A percentile compares a stretch with the other conserved stretches of the same genome.
Evolutionary conservation across 2,113 vertebrate species (phyloP).

Genomic region (Taurulus bubalis): DNA sequence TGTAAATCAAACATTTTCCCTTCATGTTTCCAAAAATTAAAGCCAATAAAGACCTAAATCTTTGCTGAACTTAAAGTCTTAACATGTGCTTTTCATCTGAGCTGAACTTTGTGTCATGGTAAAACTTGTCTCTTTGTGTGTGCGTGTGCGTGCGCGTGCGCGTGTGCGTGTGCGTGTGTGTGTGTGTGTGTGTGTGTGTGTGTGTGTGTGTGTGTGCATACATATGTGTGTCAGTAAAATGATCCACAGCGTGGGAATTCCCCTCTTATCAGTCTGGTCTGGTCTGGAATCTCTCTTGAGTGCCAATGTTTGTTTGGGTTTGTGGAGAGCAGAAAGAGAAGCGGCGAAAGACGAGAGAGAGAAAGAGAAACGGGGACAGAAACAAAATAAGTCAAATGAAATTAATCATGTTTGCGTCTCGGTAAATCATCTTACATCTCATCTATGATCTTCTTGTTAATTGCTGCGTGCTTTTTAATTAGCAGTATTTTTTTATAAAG

Average conservation of each 20-base stretch:
- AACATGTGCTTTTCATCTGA: slow-evolving; percentile 44
- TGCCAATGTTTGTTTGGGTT: slow-evolving; percentile 72
- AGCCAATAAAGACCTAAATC: slow-evolving; percentile 49
- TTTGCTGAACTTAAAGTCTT: slow-evolving; percentile 28
- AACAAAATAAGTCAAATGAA: slow-evolving; percentile 11
- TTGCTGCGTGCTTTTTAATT: slow-evolving; percentile 2
- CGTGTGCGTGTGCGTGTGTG: neutral
- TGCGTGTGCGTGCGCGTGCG: neutral
- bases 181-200: neutral
- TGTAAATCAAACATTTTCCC: slow-evolving; percentile 53
- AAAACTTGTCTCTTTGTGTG: slow-evolving; percentile 15
- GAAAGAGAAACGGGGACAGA: slow-evolving; percentile 47
- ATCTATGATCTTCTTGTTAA: neutral
- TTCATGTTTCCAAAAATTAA: slow-evolving; percentile 38
- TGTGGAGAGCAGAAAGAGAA: slow-evolving; percentile 49
- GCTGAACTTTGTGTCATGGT: slow-evolving; percentile 40
- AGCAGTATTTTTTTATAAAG: neutral
- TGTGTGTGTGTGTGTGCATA: slow-evolving; percentile 11
- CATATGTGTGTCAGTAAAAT: slow-evolving; percentile 24
- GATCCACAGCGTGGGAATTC: slow-evolving; percentile 69
- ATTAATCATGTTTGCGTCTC: neutral
- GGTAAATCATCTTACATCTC: neutral
- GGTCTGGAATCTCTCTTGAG: slow-evolving; percentile 66
- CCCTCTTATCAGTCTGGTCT: slow-evolving; percentile 64
- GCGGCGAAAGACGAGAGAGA: slow-evolving; percentile 40